Percentiles rank a stretch among this genome's conserved stretches.
These are phyloP conservation scores for Troides helena DNA, from an alignment of 2,888 invertebrate genomes.

Conservation along the genomic window DNA sequence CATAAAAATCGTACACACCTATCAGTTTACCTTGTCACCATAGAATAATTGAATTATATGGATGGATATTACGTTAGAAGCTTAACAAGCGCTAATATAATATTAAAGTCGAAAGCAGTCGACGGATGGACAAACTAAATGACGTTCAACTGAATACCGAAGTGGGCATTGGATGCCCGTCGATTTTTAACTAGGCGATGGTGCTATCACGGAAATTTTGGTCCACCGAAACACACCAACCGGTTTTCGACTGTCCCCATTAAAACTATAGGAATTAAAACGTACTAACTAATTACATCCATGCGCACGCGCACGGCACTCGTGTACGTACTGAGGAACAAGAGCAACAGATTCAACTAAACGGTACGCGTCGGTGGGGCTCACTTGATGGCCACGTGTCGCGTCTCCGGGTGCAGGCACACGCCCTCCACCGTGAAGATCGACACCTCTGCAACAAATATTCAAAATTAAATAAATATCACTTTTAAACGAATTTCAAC, in stretches of 20 bases:
- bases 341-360: slow-evolving; percentile 50
- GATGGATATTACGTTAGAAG: slow-evolving; percentile 76
- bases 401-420: slow-evolving; percentile 89
- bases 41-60: slow-evolving; percentile 79
- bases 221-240: slow-evolving; percentile 62
- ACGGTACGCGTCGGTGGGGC: slow-evolving; percentile 35
- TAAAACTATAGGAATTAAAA: slow-evolving; percentile 66
- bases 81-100: slow-evolving; percentile 67
- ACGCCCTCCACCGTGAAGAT: slow-evolving; percentile 97
- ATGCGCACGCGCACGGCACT: slow-evolving; percentile 5
- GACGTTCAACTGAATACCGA: slow-evolving; percentile 46
- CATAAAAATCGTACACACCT: slow-evolving; percentile 66
- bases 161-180: slow-evolving; percentile 61
- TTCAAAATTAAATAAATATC: not conserved
- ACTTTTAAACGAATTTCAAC: not conserved
- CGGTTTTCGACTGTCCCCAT: slow-evolving; percentile 50
- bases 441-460: slow-evolving; percentile 90
- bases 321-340: slow-evolving; percentile 37
- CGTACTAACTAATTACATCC: slow-evolving; percentile 54
- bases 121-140: slow-evolving; percentile 52
- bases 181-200: slow-evolving; percentile 49
- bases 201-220: slow-evolving; percentile 63
- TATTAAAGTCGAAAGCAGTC: slow-evolving; percentile 51
- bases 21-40: slow-evolving; percentile 78
- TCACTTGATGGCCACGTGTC: slow-evolving; percentile 79